These are phyloP conservation scores for Homarus americanus DNA, from an alignment of 1,140 invertebrate species.

Conservation along the genomic window DNA sequence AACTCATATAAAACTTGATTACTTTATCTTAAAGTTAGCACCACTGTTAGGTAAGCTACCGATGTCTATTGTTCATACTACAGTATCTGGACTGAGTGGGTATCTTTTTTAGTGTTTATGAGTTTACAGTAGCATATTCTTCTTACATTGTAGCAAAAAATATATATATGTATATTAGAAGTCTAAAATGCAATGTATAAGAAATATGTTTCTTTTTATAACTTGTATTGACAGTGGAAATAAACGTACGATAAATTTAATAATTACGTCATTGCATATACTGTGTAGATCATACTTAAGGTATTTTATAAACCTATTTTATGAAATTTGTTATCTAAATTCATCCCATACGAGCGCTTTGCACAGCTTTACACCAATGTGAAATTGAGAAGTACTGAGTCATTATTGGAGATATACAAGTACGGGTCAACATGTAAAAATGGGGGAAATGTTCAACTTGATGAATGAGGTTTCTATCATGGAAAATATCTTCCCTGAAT, in stretches of 20 bases:
- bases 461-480: conserved; percentile 7
- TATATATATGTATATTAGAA: not conserved
- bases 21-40: no score
- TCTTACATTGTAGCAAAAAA: not conserved
- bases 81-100: not conserved
- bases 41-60: no score
- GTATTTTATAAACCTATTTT: not conserved
- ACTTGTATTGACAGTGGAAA: not conserved
- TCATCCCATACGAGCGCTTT: not conserved
- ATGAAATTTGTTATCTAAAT: not conserved
- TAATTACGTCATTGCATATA: not conserved
- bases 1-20: no score
- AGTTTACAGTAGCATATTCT: not conserved
- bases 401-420: not conserved
- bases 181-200: not conserved
- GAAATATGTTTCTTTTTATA: not conserved
- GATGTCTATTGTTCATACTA: not conserved
- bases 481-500: conserved; percentile 15
- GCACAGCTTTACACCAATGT: not conserved
- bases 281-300: not conserved
- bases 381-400: not conserved
- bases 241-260: not conserved
- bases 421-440: not conserved
- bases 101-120: not conserved
- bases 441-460: not conserved